These are phyloP conservation scores for Augochlora pura DNA, from an alignment of 1,140 invertebrate genomes.

Conservation along the genomic window DNA sequence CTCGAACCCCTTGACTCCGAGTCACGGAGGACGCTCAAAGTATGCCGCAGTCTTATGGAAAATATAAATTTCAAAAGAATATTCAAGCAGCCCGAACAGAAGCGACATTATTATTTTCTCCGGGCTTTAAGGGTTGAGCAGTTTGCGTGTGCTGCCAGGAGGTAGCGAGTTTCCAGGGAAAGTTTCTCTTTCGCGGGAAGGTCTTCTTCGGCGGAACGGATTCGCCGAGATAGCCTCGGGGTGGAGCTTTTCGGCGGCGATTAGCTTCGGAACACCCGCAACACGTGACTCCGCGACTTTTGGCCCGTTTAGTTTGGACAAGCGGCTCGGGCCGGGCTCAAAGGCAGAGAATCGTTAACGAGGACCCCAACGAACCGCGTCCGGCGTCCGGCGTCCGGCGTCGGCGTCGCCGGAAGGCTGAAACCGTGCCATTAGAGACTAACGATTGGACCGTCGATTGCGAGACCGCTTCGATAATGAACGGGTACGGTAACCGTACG, in stretches of 20 bases:
- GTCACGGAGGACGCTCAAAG: background rate
- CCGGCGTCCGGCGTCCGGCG: too few relatives aligned
- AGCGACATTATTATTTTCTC: background rate
- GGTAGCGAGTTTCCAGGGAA: background rate
- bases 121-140: too few relatives aligned
- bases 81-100: background rate
- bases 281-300: conserved; percentile 57
- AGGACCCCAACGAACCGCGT: conserved; percentile 32
- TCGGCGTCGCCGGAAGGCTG: background rate
- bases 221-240: too few relatives aligned
- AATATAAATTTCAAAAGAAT: conserved; percentile 38
- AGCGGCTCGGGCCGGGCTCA: conserved; percentile 48
- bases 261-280: conserved; percentile 55
- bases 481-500: too few relatives aligned
- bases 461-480: conserved; percentile 7
- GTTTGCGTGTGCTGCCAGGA: background rate
- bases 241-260: conserved; percentile 32
- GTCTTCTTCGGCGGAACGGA: background rate
- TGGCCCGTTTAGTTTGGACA: conserved; percentile 54
- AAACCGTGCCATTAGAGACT: background rate
- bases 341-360: conserved; percentile 65
- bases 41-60: background rate
- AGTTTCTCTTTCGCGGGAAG: background rate
- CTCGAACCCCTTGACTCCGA: background rate
- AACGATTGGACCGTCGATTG: conserved; percentile 72